These are phyloP conservation scores for Anastatus disparis DNA, from an alignment of 1,140 invertebrate species.

Conservation along the genomic window DNA sequence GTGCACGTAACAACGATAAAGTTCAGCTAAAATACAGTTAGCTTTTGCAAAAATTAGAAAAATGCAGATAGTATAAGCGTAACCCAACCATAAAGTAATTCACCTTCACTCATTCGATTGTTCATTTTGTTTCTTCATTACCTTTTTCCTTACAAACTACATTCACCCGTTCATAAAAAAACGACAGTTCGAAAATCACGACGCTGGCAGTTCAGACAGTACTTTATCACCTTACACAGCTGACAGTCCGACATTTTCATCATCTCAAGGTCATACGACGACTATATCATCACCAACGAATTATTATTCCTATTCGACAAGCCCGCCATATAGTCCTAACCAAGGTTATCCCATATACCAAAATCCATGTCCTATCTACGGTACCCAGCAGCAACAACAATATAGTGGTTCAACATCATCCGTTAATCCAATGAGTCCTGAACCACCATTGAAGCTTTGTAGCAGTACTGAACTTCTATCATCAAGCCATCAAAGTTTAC, in stretches of 20 bases:
- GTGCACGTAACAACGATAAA: neutral
- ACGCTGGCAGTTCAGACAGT: slow-evolving; percentile 54
- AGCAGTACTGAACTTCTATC: slow-evolving; percentile 19
- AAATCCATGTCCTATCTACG: slow-evolving; percentile 13
- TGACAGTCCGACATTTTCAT: slow-evolving; percentile 56
- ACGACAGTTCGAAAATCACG: slow-evolving; percentile 32
- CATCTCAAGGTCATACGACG: slow-evolving; percentile 45
- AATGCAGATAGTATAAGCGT: neutral
- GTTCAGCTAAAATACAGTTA: neutral
- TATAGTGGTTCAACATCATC: neutral
- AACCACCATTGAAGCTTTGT: neutral
- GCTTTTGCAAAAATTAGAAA: slow-evolving; percentile 2
- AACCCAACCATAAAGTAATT: neutral
- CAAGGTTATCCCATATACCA: slow-evolving; percentile 35
- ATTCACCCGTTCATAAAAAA: neutral
- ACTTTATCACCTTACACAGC: slow-evolving; percentile 55
- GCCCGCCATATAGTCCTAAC: slow-evolving; percentile 55
- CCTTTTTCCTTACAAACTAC: neutral
- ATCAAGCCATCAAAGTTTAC: slow-evolving; percentile 11
- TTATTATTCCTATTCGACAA: slow-evolving; percentile 48
- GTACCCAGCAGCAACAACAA: neutral
- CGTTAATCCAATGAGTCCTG: slow-evolving; percentile 20
- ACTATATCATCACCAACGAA: slow-evolving; percentile 17
- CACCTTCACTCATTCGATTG: slow-evolving; percentile 12
- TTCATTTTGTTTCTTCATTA: slow-evolving; percentile 29